phyloP scores from a whole-genome alignment of 2,113 vertebrate genomes.

The Delphinus delphis region DNA sequence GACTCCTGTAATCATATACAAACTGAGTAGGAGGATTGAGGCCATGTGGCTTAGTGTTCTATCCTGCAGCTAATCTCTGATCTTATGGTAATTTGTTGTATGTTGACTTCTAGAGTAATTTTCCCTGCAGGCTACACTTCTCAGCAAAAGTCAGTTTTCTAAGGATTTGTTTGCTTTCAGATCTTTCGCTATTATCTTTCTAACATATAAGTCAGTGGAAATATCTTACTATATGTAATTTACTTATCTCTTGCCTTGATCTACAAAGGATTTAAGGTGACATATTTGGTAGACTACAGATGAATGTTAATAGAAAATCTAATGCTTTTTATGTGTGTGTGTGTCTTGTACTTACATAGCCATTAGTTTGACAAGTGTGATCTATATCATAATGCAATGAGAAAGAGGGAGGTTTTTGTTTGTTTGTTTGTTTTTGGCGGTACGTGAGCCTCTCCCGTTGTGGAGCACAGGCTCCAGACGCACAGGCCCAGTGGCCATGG shows the following conservation, averaged over 20 bases:
- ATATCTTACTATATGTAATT: not conserved
- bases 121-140: not conserved
- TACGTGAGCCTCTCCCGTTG: too few relatives aligned
- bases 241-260: not conserved
- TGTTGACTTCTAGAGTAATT: not conserved
- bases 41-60: not conserved
- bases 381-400: not conserved
- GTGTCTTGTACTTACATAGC: not conserved
- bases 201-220: not conserved
- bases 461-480: too few relatives aligned
- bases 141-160: not conserved
- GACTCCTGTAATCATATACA: not conserved
- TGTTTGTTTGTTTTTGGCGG: too few relatives aligned
- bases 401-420: not conserved
- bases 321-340: not conserved
- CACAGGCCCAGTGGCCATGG: too few relatives aligned
- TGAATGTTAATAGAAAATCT: not conserved
- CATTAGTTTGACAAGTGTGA: not conserved
- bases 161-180: not conserved
- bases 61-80: not conserved
- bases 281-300: not conserved
- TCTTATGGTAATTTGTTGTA: not conserved
- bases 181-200: conserved; percentile 25
- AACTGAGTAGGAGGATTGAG: not conserved
- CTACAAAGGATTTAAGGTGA: not conserved